These are phyloP conservation scores for Panopea generosa DNA, from an alignment of 2,888 invertebrate species.

Conservation along the genomic window DNA sequence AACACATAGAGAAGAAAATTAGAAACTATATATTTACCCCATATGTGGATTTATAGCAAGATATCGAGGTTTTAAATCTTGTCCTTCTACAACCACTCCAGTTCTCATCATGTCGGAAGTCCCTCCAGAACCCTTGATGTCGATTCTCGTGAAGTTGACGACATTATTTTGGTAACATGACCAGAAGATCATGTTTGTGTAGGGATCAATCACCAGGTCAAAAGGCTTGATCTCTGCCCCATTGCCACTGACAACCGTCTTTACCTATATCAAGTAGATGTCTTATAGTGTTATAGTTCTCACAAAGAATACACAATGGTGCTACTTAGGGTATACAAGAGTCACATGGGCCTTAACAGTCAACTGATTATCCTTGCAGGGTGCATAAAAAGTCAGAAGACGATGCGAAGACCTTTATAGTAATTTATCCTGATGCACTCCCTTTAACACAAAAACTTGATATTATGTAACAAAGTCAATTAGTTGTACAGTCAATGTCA, in stretches of 20 bases:
- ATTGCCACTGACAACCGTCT: constrained; percentile 69
- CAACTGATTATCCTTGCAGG: too few species aligned
- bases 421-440: too few species aligned
- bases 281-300: neutral
- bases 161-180: constrained; percentile 93
- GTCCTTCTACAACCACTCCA: constrained; percentile 89
- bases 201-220: constrained; percentile 94
- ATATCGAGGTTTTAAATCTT: constrained; percentile 92
- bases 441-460: too few species aligned
- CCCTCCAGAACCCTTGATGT: constrained; percentile 87
- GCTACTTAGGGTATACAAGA: neutral
- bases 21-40: constrained; percentile 86
- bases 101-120: constrained; percentile 88
- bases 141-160: constrained; percentile 94
- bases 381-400: too few species aligned
- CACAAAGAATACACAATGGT: neutral
- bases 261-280: constrained; percentile 69
- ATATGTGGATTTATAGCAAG: constrained; percentile 94
- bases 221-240: constrained; percentile 87
- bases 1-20: neutral
- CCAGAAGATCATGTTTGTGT: constrained; percentile 95
- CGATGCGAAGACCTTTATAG: too few species aligned
- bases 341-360: too few species aligned
- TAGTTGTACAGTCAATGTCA: too few species aligned
- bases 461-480: too few species aligned